Conservation (phyloP, 1,140 invertebrate species). For the Brachionus paranguensis region DNA sequence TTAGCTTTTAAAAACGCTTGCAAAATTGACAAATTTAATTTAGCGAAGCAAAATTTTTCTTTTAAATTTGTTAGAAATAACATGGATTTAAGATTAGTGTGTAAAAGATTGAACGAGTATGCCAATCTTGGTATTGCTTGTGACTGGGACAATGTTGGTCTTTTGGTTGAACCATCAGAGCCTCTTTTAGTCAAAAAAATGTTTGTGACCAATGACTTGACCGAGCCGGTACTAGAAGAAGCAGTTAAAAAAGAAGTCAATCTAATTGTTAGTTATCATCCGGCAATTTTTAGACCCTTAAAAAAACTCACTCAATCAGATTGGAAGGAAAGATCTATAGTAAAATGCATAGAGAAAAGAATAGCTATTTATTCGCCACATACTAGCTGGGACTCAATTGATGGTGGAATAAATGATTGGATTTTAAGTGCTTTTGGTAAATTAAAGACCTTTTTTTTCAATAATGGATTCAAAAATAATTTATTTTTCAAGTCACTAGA, state of each 20-base stretch:
- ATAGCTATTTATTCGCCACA: constrained; percentile 90
- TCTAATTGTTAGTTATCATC: constrained; percentile 88
- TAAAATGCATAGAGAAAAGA: constrained; percentile 71
- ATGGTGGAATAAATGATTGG: constrained; percentile 37
- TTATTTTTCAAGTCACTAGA: neutral
- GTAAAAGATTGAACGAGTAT: constrained; percentile 24
- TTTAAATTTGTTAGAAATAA: neutral
- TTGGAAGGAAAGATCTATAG: constrained; percentile 77
- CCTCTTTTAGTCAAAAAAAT: constrained; percentile 55
- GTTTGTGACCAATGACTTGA: constrained; percentile 88
- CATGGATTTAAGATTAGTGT: constrained; percentile 22
- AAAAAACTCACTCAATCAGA: constrained; percentile 66
- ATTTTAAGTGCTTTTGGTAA: constrained; percentile 33
- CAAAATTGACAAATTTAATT: neutral
- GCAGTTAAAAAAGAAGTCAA: constrained; percentile 62
- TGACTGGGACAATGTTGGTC: constrained; percentile 89
- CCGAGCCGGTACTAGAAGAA: constrained; percentile 76
- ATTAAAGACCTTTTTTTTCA: neutral
- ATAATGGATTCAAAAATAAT: neutral
- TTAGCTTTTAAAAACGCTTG: constrained; percentile 8
- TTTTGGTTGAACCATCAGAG: constrained; percentile 72
- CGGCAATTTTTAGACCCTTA: constrained; percentile 78
- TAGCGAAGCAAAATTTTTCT: neutral
- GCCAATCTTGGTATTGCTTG: constrained; percentile 65
- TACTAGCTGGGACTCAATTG: constrained; percentile 59